Percentiles rank a stretch among this genome's conserved stretches.
phyloP scores from a whole-genome alignment of 2,888 invertebrate species.

The Agriopis leucophaearia region DNA sequence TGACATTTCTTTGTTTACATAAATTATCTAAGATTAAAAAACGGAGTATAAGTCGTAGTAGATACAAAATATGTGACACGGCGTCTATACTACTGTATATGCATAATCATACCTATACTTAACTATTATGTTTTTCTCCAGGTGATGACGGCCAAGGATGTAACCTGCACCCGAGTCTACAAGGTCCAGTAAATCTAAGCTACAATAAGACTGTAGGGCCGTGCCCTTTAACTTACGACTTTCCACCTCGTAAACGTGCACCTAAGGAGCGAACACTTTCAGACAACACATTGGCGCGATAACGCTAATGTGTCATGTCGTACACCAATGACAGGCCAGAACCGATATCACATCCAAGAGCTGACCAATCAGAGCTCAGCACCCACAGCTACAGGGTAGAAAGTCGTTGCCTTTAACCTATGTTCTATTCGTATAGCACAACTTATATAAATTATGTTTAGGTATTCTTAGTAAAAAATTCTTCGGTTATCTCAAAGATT shows the following conservation, averaged over 20 bases:
- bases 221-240: slow-evolving; percentile 7
- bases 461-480: slow-evolving; percentile 51
- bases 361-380: slow-evolving; percentile 3
- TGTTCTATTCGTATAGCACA: slow-evolving; percentile 66
- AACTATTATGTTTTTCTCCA: slow-evolving; percentile 67
- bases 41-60: no score
- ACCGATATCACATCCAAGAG: background rate
- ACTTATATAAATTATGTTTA: slow-evolving; percentile 72
- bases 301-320: background rate
- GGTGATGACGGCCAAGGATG: slow-evolving; percentile 90
- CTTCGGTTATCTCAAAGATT: slow-evolving; percentile 59
- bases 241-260: background rate
- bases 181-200: slow-evolving; percentile 19
- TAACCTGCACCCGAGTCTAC: slow-evolving; percentile 91
- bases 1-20: no score
- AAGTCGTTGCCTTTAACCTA: slow-evolving; percentile 43
- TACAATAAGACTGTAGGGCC: slow-evolving; percentile 38
- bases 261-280: background rate
- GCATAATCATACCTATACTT: background rate
- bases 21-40: no score
- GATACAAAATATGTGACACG: no score
- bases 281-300: background rate
- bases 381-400: background rate
- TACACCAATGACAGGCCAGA: background rate
- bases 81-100: no score